Conservation (phyloP, 2,888 invertebrate species). For the Phorcus lineatus region DNA sequence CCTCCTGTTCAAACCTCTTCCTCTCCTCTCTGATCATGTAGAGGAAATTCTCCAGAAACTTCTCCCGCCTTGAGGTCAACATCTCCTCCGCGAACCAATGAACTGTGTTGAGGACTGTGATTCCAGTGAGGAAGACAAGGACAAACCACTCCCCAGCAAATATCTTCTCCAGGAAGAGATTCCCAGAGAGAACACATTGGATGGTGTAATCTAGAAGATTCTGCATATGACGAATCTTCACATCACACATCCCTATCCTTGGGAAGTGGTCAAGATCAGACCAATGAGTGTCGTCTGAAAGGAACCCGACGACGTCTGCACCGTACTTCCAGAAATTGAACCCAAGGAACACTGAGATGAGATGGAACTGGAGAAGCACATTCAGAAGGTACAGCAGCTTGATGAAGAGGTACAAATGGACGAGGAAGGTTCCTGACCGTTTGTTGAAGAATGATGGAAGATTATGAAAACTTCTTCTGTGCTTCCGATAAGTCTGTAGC, state of each 20-base stretch:
- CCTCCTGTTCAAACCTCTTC: constrained; percentile 37
- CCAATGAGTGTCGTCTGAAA: constrained; percentile 47
- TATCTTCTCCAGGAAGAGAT: constrained; percentile 63
- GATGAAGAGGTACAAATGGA: constrained; percentile 53
- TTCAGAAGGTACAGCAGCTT: constrained; percentile 57
- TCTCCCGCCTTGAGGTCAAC: background rate
- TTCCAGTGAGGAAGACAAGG: constrained; percentile 53
- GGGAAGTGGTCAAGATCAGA: constrained; percentile 56
- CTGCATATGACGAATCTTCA: constrained; percentile 58
- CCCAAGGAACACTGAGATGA: constrained; percentile 56
- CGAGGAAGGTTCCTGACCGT: constrained; percentile 55
- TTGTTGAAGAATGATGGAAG: constrained; percentile 49
- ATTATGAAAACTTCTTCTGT: constrained; percentile 47
- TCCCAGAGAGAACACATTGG: constrained; percentile 60
- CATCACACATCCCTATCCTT: constrained; percentile 58
- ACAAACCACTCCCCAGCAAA: constrained; percentile 61
- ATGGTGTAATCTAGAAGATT: constrained; percentile 61
- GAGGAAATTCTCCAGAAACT: constrained; percentile 9
- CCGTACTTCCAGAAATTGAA: constrained; percentile 57
- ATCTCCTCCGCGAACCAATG: background rate
- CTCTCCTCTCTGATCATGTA: constrained; percentile 35
- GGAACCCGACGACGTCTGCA: constrained; percentile 47
- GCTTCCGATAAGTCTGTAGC: constrained; percentile 52
- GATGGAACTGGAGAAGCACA: constrained; percentile 56
- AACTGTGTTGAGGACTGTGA: constrained; percentile 31